Evolutionary conservation across 2,888 invertebrate genomes (phyloP).

Genomic region (Stenurella melanura): DNA sequence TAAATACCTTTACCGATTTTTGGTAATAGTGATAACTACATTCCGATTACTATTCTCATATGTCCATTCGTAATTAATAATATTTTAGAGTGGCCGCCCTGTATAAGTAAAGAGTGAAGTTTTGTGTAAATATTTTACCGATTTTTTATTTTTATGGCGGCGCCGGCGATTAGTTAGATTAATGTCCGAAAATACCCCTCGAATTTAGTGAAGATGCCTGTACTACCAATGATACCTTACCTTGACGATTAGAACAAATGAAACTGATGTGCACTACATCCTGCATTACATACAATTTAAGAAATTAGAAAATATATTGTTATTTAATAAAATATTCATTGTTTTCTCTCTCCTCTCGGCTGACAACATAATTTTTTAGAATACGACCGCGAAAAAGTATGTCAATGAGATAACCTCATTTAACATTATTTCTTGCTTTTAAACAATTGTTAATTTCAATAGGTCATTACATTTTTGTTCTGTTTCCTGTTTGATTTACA

Average conservation of each 20-base stretch:
- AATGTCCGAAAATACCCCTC: no score
- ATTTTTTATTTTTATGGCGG: no score
- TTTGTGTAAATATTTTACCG: no score
- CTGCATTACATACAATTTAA: slow-evolving; percentile 24
- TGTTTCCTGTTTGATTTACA: slow-evolving; percentile 53
- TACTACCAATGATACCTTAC: no score
- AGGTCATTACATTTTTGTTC: slow-evolving; percentile 52
- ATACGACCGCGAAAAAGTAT: slow-evolving; percentile 67
- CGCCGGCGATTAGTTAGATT: no score
- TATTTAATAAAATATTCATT: slow-evolving; percentile 38
- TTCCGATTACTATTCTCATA: no score
- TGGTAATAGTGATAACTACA: no score
- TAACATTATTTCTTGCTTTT: slow-evolving; percentile 59
- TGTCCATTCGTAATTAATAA: no score
- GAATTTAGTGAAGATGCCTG: no score
- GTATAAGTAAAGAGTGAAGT: no score
- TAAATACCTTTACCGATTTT: no score
- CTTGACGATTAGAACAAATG: slow-evolving; percentile 6
- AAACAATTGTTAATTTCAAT: slow-evolving; percentile 58
- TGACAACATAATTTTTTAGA: slow-evolving; percentile 53
- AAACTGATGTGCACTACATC: slow-evolving; percentile 11
- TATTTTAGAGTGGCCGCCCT: no score
- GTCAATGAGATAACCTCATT: slow-evolving; percentile 69
- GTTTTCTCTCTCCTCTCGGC: slow-evolving; percentile 36
- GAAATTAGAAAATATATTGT: slow-evolving; percentile 38